Evolutionary conservation across 2,113 vertebrate genomes (phyloP).

Genomic region (Conger conger): DNA sequence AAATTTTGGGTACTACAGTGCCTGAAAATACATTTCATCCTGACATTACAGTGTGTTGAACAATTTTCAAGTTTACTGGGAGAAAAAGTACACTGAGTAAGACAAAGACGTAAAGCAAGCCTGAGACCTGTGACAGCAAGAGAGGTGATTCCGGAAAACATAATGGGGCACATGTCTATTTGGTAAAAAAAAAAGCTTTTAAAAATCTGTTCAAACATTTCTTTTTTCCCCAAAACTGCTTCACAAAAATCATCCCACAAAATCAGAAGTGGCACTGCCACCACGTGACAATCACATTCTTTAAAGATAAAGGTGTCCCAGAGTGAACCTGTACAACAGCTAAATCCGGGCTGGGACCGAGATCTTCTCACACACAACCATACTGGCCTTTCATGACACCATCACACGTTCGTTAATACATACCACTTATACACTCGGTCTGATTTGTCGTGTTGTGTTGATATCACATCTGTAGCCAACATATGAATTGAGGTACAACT

Average conservation of each 20-base stretch:
- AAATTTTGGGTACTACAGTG: neutral
- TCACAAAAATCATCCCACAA: neutral
- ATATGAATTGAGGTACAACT: neutral
- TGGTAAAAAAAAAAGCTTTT: neutral
- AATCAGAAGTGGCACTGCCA: slow-evolving; percentile 15
- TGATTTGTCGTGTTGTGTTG: neutral
- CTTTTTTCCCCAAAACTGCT: neutral
- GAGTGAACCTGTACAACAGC: neutral
- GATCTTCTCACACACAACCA: neutral
- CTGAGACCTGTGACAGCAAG: neutral
- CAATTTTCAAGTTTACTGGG: neutral
- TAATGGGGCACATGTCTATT: neutral
- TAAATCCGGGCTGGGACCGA: neutral
- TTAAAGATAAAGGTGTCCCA: slow-evolving; percentile 6
- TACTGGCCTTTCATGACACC: neutral
- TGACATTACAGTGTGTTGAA: slow-evolving; percentile 1
- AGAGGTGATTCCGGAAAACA: neutral
- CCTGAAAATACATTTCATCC: slow-evolving; percentile 1
- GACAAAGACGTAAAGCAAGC: neutral
- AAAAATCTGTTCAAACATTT: neutral
- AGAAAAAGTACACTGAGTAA: neutral
- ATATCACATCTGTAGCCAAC: neutral
- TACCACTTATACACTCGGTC: neutral
- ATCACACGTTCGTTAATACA: neutral
- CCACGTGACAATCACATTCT: neutral